phyloP scores from a whole-genome alignment of 2,888 invertebrate genomes.

The Cryptus viduatorius region DNA sequence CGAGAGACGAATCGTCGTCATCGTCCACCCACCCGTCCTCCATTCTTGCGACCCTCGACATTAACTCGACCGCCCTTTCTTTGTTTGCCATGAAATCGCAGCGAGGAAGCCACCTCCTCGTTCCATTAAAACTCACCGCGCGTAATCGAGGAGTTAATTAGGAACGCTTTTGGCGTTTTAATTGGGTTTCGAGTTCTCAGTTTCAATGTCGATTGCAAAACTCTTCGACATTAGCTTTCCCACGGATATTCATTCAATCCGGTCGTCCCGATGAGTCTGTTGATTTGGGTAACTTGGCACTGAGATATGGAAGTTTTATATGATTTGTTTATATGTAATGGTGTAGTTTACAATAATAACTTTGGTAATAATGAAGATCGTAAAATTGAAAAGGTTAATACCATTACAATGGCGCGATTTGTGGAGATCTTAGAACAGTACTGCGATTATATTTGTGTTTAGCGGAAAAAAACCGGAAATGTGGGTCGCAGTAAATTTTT shows the following conservation, averaged over 20 bases:
- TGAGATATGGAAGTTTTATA: neutral
- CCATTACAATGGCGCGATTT: no score
- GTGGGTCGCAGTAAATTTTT: no score
- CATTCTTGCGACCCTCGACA: conserved; percentile 62
- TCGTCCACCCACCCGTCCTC: conserved; percentile 36
- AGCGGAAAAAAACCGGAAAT: no score
- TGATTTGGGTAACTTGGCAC: neutral
- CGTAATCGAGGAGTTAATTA: conserved; percentile 85
- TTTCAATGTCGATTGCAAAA: conserved; percentile 17
- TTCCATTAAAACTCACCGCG: conserved; percentile 55
- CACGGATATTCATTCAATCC: neutral
- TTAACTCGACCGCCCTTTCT: conserved; percentile 71
- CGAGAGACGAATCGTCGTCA: conserved; percentile 37
- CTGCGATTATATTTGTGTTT: no score
- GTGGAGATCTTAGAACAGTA: no score
- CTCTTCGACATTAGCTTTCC: conserved; percentile 8
- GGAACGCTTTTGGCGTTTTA: conserved; percentile 82
- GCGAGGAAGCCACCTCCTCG: conserved; percentile 73
- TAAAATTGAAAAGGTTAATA: neutral
- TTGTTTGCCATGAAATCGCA: conserved; percentile 80
- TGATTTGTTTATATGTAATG: neutral
- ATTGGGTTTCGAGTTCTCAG: conserved; percentile 76
- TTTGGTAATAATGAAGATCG: neutral
- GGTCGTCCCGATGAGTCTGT: neutral
- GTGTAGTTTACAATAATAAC: neutral